Evolutionary conservation across 2,888 invertebrate genomes (phyloP).

Genomic region (Nymphalis urticae): DNA sequence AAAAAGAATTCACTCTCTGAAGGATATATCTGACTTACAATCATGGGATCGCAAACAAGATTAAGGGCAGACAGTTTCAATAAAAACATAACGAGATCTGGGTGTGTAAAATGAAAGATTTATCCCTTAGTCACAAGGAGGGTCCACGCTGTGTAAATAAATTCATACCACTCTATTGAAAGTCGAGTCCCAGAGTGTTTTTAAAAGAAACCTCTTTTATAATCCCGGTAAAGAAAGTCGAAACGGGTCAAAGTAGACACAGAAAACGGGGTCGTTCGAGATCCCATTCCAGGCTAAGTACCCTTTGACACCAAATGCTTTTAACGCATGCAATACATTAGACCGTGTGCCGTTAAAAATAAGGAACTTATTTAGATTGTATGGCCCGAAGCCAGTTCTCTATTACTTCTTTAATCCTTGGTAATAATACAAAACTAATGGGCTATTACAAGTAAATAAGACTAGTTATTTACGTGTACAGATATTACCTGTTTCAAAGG

Average conservation of each 20-base stretch:
- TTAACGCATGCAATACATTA: constrained; percentile 35
- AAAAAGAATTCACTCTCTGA: not conserved
- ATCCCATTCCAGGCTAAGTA: constrained; percentile 39
- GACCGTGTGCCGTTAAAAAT: constrained; percentile 21
- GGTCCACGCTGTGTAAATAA: constrained; percentile 54
- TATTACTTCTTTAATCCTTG: not conserved
- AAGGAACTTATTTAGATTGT: constrained; percentile 11
- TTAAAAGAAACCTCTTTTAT: constrained; percentile 62
- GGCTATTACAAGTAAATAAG: not conserved
- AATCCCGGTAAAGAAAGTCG: constrained; percentile 52
- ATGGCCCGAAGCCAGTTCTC: constrained; percentile 5
- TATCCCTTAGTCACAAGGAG: constrained; percentile 53
- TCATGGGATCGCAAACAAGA: constrained; percentile 21
- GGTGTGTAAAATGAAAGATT: constrained; percentile 70
- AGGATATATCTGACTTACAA: not conserved
- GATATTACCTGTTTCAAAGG: not conserved
- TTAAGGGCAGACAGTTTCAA: constrained; percentile 56
- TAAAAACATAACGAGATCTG: constrained; percentile 64
- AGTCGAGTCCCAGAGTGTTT: constrained; percentile 64
- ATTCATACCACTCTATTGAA: constrained; percentile 70
- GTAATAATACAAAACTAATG: not conserved
- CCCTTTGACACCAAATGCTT: constrained; percentile 39
- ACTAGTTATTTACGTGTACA: not conserved
- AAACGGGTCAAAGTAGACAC: constrained; percentile 48
- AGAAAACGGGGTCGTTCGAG: constrained; percentile 40